These are phyloP conservation scores for Hydra vulgaris DNA, from an alignment of 30 jellyfish, hydroid and myxozoan species.

Conservation along the genomic window DNA sequence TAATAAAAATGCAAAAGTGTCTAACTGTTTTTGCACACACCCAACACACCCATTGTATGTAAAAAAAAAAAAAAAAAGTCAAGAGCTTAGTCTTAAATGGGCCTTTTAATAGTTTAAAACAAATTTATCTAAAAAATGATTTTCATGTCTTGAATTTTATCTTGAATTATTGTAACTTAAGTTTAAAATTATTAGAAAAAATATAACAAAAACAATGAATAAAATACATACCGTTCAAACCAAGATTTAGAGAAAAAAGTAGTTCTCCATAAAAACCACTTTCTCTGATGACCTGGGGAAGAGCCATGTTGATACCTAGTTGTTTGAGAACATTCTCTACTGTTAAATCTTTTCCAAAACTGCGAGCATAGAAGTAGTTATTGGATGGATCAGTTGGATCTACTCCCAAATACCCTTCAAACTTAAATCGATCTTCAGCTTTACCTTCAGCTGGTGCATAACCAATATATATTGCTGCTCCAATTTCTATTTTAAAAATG, in stretches of 20 bases:
- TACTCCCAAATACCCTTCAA: slow-evolving; percentile 45
- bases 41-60: too few species aligned
- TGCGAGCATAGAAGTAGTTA: slow-evolving; percentile 42
- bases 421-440: slow-evolving; percentile 28
- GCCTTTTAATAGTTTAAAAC: too few species aligned
- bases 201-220: too few species aligned
- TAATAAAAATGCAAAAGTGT: too few species aligned
- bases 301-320: neutral
- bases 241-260: neutral
- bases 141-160: too few species aligned
- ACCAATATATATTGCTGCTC: slow-evolving; percentile 67
- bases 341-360: neutral
- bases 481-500: slow-evolving; percentile 46
- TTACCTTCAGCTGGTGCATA: slow-evolving; percentile 10
- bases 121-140: too few species aligned
- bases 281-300: neutral
- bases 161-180: too few species aligned
- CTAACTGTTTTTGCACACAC: too few species aligned
- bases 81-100: too few species aligned
- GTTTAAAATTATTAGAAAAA: neutral
- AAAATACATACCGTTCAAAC: neutral
- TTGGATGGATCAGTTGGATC: slow-evolving; percentile 45
- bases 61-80: too few species aligned
- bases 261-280: neutral
- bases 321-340: neutral